phyloP scores from a whole-genome alignment of 92 coral and sea anemone genomes.

The Phenganax stokvisi region DNA sequence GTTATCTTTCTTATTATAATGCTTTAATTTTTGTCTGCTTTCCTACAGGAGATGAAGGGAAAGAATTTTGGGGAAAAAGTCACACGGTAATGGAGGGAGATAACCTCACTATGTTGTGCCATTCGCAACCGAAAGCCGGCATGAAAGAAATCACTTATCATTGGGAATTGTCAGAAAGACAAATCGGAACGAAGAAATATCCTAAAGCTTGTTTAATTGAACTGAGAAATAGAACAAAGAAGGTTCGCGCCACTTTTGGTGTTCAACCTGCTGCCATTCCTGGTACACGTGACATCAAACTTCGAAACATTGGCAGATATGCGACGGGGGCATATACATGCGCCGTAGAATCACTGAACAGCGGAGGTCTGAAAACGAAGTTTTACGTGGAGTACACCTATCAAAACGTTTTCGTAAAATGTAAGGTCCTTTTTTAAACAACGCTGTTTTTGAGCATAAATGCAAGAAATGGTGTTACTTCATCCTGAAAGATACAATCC shows the following conservation, averaged over 20 bases:
- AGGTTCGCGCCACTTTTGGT: no score
- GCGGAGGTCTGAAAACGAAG: not conserved
- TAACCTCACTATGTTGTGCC: not conserved
- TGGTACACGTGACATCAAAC: not conserved
- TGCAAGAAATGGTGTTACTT: no score
- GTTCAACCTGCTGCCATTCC: not conserved
- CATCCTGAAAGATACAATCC: no score
- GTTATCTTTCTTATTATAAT: no score
- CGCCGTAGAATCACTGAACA: not conserved
- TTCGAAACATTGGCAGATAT: conserved; percentile 16
- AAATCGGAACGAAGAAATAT: not conserved
- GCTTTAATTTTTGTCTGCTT: not conserved
- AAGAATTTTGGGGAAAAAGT: conserved; percentile 22
- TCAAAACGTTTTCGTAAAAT: conserved; percentile 7
- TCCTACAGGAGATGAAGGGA: not conserved
- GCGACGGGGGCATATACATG: conserved; percentile 14
- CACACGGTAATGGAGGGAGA: conserved; percentile 22
- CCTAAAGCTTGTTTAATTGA: not conserved
- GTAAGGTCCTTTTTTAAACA: not conserved
- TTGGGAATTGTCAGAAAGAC: not conserved
- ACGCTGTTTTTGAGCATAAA: no score
- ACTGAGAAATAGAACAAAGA: no score
- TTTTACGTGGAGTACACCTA: conserved; percentile 13
- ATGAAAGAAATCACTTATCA: not conserved
- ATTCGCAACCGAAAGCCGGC: not conserved